A percentile compares a stretch with the other conserved stretches of the same genome.
These are phyloP conservation scores for Rhabditoides inermis DNA, from an alignment of 2,888 invertebrate genomes.

Conservation along the genomic window DNA sequence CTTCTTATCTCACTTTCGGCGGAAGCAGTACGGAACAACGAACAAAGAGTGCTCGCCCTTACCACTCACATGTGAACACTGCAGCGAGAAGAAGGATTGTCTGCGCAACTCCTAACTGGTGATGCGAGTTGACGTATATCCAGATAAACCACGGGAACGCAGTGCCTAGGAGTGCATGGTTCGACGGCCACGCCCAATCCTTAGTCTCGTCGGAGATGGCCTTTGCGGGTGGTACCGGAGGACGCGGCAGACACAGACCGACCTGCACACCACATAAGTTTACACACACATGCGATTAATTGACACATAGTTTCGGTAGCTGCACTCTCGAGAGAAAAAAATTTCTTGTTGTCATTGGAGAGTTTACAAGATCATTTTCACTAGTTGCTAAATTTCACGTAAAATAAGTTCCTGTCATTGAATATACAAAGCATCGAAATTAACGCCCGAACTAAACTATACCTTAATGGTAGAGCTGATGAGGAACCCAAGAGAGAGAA, in stretches of 20 bases:
- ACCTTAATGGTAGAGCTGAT: conserved; percentile 18
- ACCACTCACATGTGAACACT: conserved; percentile 16
- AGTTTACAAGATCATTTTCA: too few species aligned
- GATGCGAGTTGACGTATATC: conserved; percentile 20
- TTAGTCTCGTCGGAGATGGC: conserved; percentile 15
- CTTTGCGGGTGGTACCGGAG: conserved; percentile 20
- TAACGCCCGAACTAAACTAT: background rate
- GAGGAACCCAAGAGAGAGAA: conserved; percentile 19
- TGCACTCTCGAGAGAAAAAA: too few species aligned
- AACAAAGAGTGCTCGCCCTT: too few species aligned
- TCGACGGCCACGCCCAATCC: conserved; percentile 28
- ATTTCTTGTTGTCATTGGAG: too few species aligned
- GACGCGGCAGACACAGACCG: conserved; percentile 19
- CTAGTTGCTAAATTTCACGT: too few species aligned
- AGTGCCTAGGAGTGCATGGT: conserved; percentile 22
- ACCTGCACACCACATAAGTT: conserved; percentile 10
- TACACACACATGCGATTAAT: too few species aligned
- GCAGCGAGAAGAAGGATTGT: conserved; percentile 15
- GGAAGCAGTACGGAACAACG: too few species aligned
- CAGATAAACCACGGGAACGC: conserved; percentile 27
- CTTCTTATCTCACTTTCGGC: too few species aligned
- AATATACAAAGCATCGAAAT: background rate
- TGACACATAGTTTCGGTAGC: too few species aligned
- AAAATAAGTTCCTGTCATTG: too few species aligned
- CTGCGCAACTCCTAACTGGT: conserved; percentile 13